Base-by-base conservation (phyloP, 2,888 invertebrate species). In the Meganola albula region DNA sequence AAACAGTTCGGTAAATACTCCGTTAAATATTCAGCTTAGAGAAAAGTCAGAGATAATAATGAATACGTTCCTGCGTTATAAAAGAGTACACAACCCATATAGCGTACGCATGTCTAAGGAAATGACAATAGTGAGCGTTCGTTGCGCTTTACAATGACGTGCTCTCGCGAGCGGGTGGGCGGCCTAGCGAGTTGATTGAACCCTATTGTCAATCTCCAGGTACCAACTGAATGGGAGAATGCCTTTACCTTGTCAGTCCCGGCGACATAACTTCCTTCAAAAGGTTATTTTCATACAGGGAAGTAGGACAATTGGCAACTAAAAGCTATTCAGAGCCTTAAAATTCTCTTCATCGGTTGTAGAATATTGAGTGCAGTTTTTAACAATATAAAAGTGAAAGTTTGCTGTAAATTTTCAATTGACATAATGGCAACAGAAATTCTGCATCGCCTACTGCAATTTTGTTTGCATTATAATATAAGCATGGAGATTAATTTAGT, bases 121-220 rank as follows among this genome's bases (percentile, higher is more conserved):
- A 73, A 61, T 67, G 70, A 77, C 71, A 78, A 78, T 75, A 66
- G 65, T 58, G 39, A 56, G 64, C 63, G 65, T 57, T 64, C 61
- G 64, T 53, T 57, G 54, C 60, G 60, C 61, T 67, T 64, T 66
- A 76, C 72, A 75, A 77, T 74, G 73, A 70, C 74, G 52, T n/a
- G 20, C 20, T 16, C 16, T n/a, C 20, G n/a, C 3, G 48, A 34
- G 60, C 62, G 71, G 74, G 83, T 80, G 74, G 78, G 78, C 73
- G 74, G 60, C 53, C 55, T 53, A 63, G 48, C 51, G 70, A 63
- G 84, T 79, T 83, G 79, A 77, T 68, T 79, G 82, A 71, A 77
- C 84, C 69, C 66, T 48, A 74, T 77, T 78, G 74, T 76, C 65
- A 71, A 73, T 78, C 71, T 68, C 60, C 76, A 74, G 74, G 73